A percentile compares a stretch with the other conserved stretches of the same genome.
Evolutionary conservation across 2,888 invertebrate genomes (phyloP).

Genomic region (Caenorhabditis uteleia): DNA sequence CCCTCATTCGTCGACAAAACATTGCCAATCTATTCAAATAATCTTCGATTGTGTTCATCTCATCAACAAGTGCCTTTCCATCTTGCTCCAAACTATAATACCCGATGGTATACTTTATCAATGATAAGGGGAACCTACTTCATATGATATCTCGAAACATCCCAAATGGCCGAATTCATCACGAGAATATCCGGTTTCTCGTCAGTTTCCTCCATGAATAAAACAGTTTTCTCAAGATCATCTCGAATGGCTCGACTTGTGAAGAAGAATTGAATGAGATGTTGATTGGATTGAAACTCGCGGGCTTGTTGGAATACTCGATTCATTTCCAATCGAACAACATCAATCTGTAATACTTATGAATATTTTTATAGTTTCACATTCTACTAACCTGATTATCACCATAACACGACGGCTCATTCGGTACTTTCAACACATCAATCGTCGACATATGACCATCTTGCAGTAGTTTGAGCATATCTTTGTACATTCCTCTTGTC

Average conservation of each 20-base stretch:
- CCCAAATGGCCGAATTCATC: slow-evolving; percentile 53
- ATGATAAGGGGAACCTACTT: background rate
- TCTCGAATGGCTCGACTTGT: slow-evolving; percentile 48
- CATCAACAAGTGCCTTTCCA: slow-evolving; percentile 2
- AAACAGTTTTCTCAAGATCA: slow-evolving; percentile 39
- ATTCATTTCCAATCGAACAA: slow-evolving; percentile 34
- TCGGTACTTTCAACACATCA: slow-evolving; percentile 3
- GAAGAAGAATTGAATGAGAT: slow-evolving; percentile 46
- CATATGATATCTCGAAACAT: slow-evolving; percentile 40
- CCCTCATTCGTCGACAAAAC: slow-evolving; percentile 30
- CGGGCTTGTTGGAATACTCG: slow-evolving; percentile 50
- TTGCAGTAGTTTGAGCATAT: slow-evolving; percentile 29
- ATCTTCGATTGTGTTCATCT: slow-evolving; percentile 21
- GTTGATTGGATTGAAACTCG: slow-evolving; percentile 41
- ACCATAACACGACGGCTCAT: slow-evolving; percentile 26
- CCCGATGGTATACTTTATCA: background rate
- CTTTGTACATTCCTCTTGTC: slow-evolving; percentile 52
- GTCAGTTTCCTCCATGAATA: slow-evolving; percentile 20
- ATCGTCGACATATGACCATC: slow-evolving; percentile 14
- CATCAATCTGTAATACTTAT: slow-evolving; percentile 35
- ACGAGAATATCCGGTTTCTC: slow-evolving; percentile 49
- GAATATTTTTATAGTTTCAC: background rate
- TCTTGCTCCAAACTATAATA: background rate
- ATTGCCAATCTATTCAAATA: slow-evolving; percentile 34
- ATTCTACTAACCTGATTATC: slow-evolving; percentile 37